Percentiles rank a stretch among this genome's conserved stretches.
phyloP scores from a whole-genome alignment of 2,797 vertebrate genomes.

The Phataginus tetradactyla region DNA sequence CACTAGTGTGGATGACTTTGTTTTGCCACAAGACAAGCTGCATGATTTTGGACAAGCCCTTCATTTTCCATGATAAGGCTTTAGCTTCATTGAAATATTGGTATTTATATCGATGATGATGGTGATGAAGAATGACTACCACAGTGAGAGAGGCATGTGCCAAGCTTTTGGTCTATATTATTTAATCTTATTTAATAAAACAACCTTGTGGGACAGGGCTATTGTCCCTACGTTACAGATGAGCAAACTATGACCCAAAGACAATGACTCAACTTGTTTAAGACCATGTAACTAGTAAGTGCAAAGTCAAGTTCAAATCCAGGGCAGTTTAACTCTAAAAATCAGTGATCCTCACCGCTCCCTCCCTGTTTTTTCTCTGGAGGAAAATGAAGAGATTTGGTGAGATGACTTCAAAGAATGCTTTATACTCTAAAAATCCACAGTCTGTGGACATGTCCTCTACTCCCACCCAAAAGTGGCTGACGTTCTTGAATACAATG shows the following conservation, averaged over 20 bases:
- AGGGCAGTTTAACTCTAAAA: neutral
- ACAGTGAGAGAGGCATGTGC: neutral
- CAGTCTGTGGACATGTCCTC: neutral
- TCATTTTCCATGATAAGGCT: neutral
- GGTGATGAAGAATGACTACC: neutral
- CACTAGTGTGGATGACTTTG: neutral
- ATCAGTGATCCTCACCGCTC: neutral
- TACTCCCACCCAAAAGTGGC: neutral
- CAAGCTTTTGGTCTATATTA: neutral
- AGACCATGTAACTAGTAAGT: neutral
- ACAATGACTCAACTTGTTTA: neutral
- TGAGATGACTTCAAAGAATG: neutral
- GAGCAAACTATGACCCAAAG: neutral
- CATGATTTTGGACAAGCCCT: neutral
- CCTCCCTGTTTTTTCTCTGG: neutral
- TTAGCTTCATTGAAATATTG: neutral
- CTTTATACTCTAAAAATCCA: neutral
- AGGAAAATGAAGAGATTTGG: neutral
- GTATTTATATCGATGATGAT: neutral
- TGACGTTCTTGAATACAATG: neutral
- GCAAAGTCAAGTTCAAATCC: constrained; percentile 8
- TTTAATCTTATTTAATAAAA: neutral
- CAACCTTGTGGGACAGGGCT: neutral
- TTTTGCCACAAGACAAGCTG: neutral
- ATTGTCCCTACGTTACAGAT: neutral